Evolutionary conservation across 35 echinoderm and acorn worm genomes (phyloP), one percentile per base, ranked within the genome.

Genomic region (Eucidaris tribuloides): DNA sequence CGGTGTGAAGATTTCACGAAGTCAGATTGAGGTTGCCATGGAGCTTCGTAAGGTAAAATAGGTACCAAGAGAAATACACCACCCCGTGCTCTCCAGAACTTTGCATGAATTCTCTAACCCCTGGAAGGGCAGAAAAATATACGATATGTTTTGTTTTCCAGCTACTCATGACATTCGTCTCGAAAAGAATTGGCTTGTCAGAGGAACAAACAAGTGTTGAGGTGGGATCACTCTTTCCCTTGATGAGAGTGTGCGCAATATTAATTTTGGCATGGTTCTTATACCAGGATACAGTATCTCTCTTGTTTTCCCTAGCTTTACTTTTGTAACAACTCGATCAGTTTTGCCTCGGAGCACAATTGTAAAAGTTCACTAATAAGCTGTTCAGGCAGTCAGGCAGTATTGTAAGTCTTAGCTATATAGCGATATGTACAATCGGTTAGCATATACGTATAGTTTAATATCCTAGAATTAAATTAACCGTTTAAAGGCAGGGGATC

Each of bases 21-120:
- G 48, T n/a, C 48, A 11, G n/a, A 52, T n/a, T 52, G 9, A n/a
- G 19, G 56, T 60, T 11, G 44, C n/a, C 1, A 27, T 66, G 27
- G 45, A 24, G 3, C 77, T 78, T 23, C 35, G 28, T 23, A 42
- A 1, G 13, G 32, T 83, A 34, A 84, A 45, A 60, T 88, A 83
- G 18, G 54, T 71, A 52, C 91, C 86, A 2, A 93, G 5, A n/a
- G 91, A 65, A 41, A 93, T 88, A 0, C 1, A 93, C 65, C 24
- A 89, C 91, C 31, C 91, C 91, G 29, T 88, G 28, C 25, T 89
- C 46, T 35, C 80, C 91, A 4, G 91, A 77, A 31, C 79, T 71
- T 22, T 68, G 43, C 80, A 93, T 84, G 44, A 93, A 93, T 1
- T 43, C 56, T 93, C 91, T 3, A 89, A 20, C 15, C 89, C 80